Conservation (phyloP, 1,140 invertebrate genomes). For the Drosophila insularis region DNA sequence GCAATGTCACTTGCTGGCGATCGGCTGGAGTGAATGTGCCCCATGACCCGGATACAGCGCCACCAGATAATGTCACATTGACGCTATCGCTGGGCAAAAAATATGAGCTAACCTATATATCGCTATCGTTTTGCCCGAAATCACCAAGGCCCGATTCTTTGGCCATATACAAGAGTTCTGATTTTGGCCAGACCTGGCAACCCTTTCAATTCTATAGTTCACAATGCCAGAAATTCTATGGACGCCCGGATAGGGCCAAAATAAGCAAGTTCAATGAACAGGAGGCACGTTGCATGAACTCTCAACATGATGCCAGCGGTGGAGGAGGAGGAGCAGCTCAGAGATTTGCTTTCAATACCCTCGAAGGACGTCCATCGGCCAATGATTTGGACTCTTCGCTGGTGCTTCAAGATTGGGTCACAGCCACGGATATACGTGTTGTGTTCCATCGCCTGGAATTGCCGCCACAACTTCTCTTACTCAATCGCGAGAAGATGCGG, state of each 20-base stretch:
- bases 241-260: conserved; percentile 90
- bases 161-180: conserved; percentile 97
- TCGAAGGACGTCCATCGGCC: conserved; percentile 97
- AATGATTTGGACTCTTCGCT: conserved; percentile 97
- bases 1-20: conserved; percentile 98
- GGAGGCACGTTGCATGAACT: conserved; percentile 96
- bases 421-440: conserved; percentile 97
- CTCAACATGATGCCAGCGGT: conserved; percentile 86
- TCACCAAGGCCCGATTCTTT: conserved; percentile 96
- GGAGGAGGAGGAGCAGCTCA: conserved; percentile 85
- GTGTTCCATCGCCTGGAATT: conserved; percentile 94
- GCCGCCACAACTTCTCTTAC: conserved; percentile 82
- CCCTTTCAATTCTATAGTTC: conserved; percentile 98
- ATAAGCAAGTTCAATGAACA: conserved; percentile 97
- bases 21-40: conserved; percentile 92
- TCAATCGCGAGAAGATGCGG: conserved; percentile 59
- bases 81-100: conserved; percentile 97
- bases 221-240: conserved; percentile 94
- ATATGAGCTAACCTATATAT: conserved; percentile 99
- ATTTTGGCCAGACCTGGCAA: conserved; percentile 97
- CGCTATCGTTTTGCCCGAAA: conserved; percentile 96
- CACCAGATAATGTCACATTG: conserved; percentile 96
- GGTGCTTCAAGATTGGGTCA: conserved; percentile 99
- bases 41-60: conserved; percentile 86
- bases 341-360: conserved; percentile 96